phyloP scores from a whole-genome alignment of 2,113 vertebrate genomes.

The Helogale parvula region DNA sequence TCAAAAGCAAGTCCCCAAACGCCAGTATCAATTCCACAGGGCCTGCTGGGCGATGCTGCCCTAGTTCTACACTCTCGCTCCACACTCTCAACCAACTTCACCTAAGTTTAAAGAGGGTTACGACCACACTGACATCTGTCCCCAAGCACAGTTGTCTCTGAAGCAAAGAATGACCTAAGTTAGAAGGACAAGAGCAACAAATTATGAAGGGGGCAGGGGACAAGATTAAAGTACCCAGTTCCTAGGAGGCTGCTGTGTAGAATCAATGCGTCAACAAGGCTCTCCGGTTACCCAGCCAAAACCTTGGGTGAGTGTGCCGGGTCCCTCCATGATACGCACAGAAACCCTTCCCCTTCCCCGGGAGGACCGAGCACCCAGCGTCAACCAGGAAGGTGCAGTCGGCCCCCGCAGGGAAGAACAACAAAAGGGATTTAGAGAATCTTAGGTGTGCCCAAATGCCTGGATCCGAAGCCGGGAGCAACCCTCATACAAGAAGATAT shows the following conservation, averaged over 20 bases:
- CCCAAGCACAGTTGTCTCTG: not conserved
- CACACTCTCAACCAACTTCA: not conserved
- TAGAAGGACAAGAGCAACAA: not conserved
- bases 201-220: not conserved
- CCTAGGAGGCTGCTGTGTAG: not conserved
- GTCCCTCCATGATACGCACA: not conserved
- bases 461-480: not conserved
- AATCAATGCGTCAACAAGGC: accelerated
- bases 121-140: not conserved
- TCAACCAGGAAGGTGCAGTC: not conserved
- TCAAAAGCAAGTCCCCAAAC: not conserved
- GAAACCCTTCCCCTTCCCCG: not conserved
- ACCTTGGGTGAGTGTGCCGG: not conserved
- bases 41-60: not conserved
- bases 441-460: not conserved
- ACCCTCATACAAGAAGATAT: not conserved
- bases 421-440: not conserved
- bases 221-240: not conserved
- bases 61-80: not conserved
- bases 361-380: not conserved
- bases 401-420: not conserved
- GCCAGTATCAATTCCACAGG: not conserved
- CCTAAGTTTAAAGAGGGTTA: not conserved
- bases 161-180: not conserved
- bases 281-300: not conserved